Evolutionary conservation across 2,113 vertebrate species (phyloP), one percentile per base, ranked within the genome.

Genomic region (Motacilla alba): DNA sequence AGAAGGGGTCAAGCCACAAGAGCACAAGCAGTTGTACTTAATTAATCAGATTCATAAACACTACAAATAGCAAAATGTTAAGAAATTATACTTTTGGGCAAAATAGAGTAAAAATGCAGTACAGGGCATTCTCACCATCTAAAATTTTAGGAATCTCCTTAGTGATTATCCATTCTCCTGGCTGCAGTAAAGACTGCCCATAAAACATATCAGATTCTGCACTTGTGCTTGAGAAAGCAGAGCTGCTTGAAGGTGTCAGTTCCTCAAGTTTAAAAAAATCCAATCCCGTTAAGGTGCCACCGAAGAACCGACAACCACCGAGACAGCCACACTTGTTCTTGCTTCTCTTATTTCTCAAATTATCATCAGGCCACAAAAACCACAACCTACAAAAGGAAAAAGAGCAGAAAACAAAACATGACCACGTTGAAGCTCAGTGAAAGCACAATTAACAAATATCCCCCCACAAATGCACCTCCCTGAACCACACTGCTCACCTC

Each of bases 291-390:
- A 98, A 96, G 6, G 98, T 99, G n/a, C 99, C 99, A 19, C 99
- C 99, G 0, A 99, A 99, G 96, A 99, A 99, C 35, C 98, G 97
- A 92, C 99, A 99, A 79, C 99, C 99, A 52, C 99, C 99, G 1
- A 99, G 98, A 93, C 99, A 99, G 76, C 99, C 99, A 85, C 99
- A 99, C 62, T 98, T 99, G 97, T 99, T 99, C 95, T 98, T 98
- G 95, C 98, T 98, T 72, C 98, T 98, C 95, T 99, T 99, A 93
- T 98, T 99, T 80, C 98, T 98, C 90, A 98, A 85, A 16, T 97
- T 97, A 35, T 99, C 99, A 28, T 99, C 99, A 22, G 99, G 99
- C 99, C 99, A 99, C 87, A 99, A 97, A 97, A 99, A 99, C 99
- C 99, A 99, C 62, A 99, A 97, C 74, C 99, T 99, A 62, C 8